Evolutionary conservation across 2,113 vertebrate species (phyloP), one percentile per base, ranked within the genome.

Genomic region (Neolamprologus hecqui): DNA sequence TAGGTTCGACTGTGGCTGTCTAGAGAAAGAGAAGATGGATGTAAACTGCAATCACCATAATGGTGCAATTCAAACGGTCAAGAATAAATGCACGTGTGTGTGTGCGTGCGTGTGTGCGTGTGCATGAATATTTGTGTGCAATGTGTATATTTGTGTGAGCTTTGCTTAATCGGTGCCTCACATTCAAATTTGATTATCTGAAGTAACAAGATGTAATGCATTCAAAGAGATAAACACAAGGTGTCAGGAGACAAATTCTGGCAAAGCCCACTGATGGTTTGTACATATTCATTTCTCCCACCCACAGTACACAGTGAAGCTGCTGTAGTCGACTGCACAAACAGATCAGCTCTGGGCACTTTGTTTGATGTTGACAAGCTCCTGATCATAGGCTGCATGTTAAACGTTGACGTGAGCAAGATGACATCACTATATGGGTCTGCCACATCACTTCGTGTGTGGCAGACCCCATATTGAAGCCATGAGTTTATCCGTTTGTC

Each of bases 1-100:
- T 89, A 88, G 84, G 89, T 92, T 88, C 87, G 90, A 92, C 92
- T 90, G 87, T 79, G 92, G 85, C 90, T 81, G 89, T 83, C 63
- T n/a, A 9, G 68, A 89, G 58, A 53, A 75, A 58, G 89, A 83
- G 83, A 85, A 90, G 88, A 93, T 54, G 45, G 86, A 91, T 89
- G 84, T 45, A 65, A 85, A 87, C 55, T 47, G 26, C 53, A 5
- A 55, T 54, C n/a, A 8, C 65, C 60, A 37, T 80, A 40, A 85
- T 37, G 82, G 23, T 75, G 88, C 53, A 28, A 33, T 77, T 63
- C 49, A 81, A 55, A 88, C 1, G 45, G 86, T 87, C 88, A 73
- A 84, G 35, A 12, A 26, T 57, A 33, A 73, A 40, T 12, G 63
- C 51, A 15, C 37, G 15, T 19, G 73, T 37, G 70, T 53, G 12